phyloP scores from a whole-genome alignment of 2,797 vertebrate species.

The Sparus aurata region DNA sequence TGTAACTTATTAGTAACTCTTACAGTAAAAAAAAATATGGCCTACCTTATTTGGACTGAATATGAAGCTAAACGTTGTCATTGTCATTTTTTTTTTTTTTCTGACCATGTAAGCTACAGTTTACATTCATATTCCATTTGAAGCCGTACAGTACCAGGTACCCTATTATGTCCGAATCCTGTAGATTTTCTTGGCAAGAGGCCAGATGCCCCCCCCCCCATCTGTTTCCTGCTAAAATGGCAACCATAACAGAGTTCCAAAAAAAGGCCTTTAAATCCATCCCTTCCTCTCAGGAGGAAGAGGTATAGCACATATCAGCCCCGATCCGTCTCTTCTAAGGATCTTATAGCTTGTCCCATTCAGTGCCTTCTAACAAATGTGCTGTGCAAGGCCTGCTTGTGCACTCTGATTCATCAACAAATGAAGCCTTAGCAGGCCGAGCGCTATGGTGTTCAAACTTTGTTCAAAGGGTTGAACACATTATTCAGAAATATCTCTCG shows the following conservation, averaged over 20 bases:
- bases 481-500: constrained; percentile 36
- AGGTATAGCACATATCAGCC: constrained; percentile 63
- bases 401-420: constrained; percentile 43
- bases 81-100: not conserved
- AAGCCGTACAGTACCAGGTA: constrained; percentile 19
- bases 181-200: constrained; percentile 19
- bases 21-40: not conserved
- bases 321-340: constrained; percentile 48
- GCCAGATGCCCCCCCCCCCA: constrained; percentile 44
- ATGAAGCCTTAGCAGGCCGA: constrained; percentile 31
- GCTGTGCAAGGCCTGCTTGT: constrained; percentile 47
- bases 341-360: constrained; percentile 59
- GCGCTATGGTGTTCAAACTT: constrained; percentile 5
- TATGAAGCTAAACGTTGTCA: not conserved
- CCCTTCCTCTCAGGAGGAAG: constrained; percentile 68
- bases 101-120: not conserved
- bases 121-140: constrained; percentile 11
- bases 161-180: constrained; percentile 39
- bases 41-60: not conserved
- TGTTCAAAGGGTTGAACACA: constrained; percentile 34
- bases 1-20: not conserved
- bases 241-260: constrained; percentile 55
- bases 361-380: constrained; percentile 69
- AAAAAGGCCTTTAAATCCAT: constrained; percentile 70
- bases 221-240: constrained; percentile 72